phyloP scores from a whole-genome alignment of 2,797 vertebrate genomes.

The Etheostoma nigrum region DNA sequence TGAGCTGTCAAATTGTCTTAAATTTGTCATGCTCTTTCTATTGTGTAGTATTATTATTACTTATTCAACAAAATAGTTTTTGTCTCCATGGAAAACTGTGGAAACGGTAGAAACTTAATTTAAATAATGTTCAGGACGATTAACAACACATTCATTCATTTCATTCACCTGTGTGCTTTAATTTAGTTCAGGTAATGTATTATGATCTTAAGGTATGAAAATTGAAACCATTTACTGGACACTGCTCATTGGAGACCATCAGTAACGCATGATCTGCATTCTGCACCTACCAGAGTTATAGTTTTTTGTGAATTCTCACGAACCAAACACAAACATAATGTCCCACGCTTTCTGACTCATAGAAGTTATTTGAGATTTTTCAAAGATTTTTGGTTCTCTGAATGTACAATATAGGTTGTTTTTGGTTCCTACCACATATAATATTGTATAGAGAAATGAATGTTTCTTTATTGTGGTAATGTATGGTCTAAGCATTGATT shows the following conservation, averaged over 20 bases:
- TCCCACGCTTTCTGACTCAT: not conserved
- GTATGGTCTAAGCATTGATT: not conserved
- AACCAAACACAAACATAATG: not conserved
- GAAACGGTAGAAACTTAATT: too few species aligned
- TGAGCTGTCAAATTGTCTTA: too few species aligned
- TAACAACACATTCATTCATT: not conserved
- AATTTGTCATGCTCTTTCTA: not conserved
- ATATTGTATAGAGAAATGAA: not conserved
- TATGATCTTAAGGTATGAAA: not conserved
- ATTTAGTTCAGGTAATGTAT: too few species aligned
- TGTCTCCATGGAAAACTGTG: too few species aligned
- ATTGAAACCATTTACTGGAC: too few species aligned
- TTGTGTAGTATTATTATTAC: too few species aligned
- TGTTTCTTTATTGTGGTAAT: not conserved
- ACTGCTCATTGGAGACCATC: not conserved
- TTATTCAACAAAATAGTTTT: too few species aligned
- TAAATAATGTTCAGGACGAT: too few species aligned
- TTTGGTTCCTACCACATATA: not conserved
- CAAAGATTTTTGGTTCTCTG: not conserved
- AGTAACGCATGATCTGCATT: not conserved
- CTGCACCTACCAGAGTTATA: not conserved
- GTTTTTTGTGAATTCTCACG: not conserved
- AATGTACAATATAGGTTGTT: not conserved
- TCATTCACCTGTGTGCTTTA: not conserved
- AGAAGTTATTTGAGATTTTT: not conserved